Evolutionary conservation across 1,140 invertebrate species (phyloP), one percentile per base, ranked within the genome.

Genomic region (Chelonus insularis): DNA sequence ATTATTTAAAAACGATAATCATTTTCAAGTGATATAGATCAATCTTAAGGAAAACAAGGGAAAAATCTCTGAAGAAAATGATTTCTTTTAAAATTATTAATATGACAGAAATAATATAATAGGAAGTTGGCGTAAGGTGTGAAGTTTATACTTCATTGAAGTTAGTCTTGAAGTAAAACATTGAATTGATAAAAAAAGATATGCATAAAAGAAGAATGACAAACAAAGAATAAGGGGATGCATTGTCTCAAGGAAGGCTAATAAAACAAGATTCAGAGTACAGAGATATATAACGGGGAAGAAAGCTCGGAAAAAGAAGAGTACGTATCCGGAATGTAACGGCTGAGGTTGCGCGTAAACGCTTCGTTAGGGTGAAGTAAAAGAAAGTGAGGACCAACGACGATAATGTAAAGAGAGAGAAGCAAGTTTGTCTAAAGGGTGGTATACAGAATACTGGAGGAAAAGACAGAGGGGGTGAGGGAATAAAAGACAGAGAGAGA

Each of bases 341-440:
- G 47, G 37, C 48, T 41, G 34, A 60, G 45, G 57, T 60, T 51
- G 45, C 57, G 57, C 57, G 48, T 60, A 48, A 60, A 60, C 58
- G 58, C 50, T 45, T 43, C 39, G 50, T 60, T 60, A 52, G 57
- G 48, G 48, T 14, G 21, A 45, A 23, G 9, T n/a, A 36, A 11
- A 39, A 29, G 14, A 43, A 41, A 60, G 36, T 32, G 23, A 50
- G 12, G 50, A 20, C 14, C 23, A 12, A 9, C 16, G 23, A 52
- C 25, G 16, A 52, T 32, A 21, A 39, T 16, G 9, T 29, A 36
- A 20, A 25, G 25, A 29, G 41, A 23, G 57, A 51, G 18, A 51
- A 12, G 14, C 5, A 32, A 41, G 14, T 34, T 52, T 32, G 50
- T 52, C 50, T 21, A 52, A 23, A 11, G 25, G 25, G 29, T 25